Evolutionary conservation across 1,140 invertebrate species (phyloP).

Genomic region (Ctenoplectra terminalis): DNA sequence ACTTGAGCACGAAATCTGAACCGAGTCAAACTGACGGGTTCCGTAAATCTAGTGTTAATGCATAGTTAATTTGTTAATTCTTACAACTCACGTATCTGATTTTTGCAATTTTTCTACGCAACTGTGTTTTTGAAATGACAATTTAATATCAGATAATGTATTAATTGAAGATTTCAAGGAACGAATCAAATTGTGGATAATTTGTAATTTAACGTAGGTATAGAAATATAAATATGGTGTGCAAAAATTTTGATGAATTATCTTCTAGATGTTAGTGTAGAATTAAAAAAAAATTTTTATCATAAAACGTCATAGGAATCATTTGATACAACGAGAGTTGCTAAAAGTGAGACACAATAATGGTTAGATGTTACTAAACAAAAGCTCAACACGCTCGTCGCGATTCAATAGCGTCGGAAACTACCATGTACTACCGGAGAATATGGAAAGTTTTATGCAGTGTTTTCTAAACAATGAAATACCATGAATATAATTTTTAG

Average conservation of each 20-base stretch:
- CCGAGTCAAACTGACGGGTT: too few relatives aligned
- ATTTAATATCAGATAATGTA: too few relatives aligned
- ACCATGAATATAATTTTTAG: background rate
- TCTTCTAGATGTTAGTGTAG: background rate
- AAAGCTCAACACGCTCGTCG: background rate
- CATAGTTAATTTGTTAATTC: too few relatives aligned
- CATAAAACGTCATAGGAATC: background rate
- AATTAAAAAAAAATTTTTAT: background rate
- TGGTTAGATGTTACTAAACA: background rate
- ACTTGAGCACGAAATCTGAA: too few relatives aligned
- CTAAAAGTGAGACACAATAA: background rate
- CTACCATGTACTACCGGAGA: background rate
- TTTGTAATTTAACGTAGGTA: background rate
- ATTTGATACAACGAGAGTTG: background rate
- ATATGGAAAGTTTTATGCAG: background rate
- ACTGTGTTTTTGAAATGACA: too few relatives aligned
- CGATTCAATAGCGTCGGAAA: background rate
- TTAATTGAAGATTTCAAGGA: background rate
- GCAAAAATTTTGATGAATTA: background rate
- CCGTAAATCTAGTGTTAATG: too few relatives aligned
- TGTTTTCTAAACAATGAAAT: background rate
- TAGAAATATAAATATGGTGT: background rate
- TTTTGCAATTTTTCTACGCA: too few relatives aligned
- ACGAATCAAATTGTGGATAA: background rate
- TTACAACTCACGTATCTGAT: too few relatives aligned